These are phyloP conservation scores for Meta bourneti DNA, from an alignment of 2,888 invertebrate genomes.

Conservation along the genomic window DNA sequence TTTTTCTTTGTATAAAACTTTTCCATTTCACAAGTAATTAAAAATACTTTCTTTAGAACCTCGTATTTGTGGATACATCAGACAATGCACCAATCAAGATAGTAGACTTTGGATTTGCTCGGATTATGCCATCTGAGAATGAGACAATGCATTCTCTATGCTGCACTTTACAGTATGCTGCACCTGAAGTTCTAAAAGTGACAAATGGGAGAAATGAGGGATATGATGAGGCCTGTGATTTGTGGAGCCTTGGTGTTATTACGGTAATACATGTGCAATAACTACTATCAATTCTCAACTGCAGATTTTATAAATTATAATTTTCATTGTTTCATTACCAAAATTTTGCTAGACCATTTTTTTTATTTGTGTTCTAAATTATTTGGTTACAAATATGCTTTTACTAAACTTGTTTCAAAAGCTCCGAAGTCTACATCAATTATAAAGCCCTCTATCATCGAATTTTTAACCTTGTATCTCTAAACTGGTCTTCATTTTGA, in stretches of 20 bases:
- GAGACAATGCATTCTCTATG: slow-evolving; percentile 89
- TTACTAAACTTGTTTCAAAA: too few species aligned
- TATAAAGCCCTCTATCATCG: too few species aligned
- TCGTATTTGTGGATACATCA: slow-evolving; percentile 84
- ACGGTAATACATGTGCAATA: slow-evolving; percentile 83
- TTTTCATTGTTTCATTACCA: too few species aligned
- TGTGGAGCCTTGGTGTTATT: slow-evolving; percentile 97
- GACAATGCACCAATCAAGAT: slow-evolving; percentile 88
- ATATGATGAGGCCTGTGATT: slow-evolving; percentile 95
- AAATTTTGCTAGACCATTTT: too few species aligned
- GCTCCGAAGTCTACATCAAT: too few species aligned
- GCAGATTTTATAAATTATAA: too few species aligned
- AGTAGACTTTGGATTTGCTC: slow-evolving; percentile 97
- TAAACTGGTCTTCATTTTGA: too few species aligned
- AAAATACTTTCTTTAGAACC: slow-evolving; percentile 83
- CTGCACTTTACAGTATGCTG: slow-evolving; percentile 96
- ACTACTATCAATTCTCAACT: too few species aligned
- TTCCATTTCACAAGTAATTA: neutral
- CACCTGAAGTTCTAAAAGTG: slow-evolving; percentile 93
- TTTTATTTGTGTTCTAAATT: too few species aligned
- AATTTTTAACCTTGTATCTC: too few species aligned
- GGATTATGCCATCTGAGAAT: slow-evolving; percentile 86
- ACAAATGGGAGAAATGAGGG: slow-evolving; percentile 82
- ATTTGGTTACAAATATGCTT: too few species aligned
- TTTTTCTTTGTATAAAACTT: too few species aligned